Percentiles rank a stretch among this genome's conserved stretches.
Evolutionary conservation across 2,797 vertebrate genomes (phyloP).

Genomic region (Rhodeus uyekii): DNA sequence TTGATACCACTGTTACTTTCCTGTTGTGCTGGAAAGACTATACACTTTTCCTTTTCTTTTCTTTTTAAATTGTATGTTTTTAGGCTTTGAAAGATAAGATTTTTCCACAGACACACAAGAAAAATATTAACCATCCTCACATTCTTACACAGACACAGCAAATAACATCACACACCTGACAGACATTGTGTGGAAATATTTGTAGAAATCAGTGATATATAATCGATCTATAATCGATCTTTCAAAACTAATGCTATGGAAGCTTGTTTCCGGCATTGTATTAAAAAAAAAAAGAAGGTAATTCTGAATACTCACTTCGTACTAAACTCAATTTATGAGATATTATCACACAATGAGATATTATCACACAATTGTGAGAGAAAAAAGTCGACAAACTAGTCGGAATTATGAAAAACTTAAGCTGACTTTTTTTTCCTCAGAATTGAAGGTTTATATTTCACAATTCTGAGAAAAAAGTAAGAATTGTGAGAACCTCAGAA

Average conservation of each 20-base stretch:
- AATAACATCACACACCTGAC: not conserved
- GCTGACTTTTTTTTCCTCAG: too few relatives aligned
- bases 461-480: too few relatives aligned
- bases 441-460: too few relatives aligned
- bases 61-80: not conserved
- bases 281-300: not conserved
- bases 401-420: too few relatives aligned
- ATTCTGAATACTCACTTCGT: too few relatives aligned
- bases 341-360: not conserved
- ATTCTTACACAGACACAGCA: not conserved
- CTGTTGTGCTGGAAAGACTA: not conserved
- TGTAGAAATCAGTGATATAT: not conserved
- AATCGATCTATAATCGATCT: not conserved
- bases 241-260: not conserved
- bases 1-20: not conserved
- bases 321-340: not conserved
- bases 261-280: not conserved
- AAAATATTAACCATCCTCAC: constrained; percentile 10
- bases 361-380: not conserved
- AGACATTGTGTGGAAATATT: not conserved
- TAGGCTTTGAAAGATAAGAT: not conserved
- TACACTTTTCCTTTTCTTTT: too few relatives aligned
- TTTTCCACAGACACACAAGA: not conserved
- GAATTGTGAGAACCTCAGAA: too few relatives aligned
- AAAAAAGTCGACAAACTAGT: too few relatives aligned